Evolutionary conservation across 2,888 invertebrate genomes (phyloP), one percentile per base, ranked within the genome.

Genomic region (Orthosia cruda): DNA sequence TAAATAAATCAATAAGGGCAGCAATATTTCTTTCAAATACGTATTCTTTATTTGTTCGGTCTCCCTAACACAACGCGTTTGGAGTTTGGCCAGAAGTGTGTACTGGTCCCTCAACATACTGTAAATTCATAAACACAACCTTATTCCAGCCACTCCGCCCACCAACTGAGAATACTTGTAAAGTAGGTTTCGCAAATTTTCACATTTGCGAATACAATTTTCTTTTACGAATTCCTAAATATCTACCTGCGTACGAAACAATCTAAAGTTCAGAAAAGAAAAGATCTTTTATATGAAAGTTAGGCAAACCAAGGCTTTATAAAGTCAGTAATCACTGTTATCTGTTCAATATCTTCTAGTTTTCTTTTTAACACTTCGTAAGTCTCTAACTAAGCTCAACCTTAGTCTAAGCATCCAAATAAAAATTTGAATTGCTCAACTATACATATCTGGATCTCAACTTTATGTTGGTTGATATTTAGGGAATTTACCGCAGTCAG

Each of bases 61-160:
- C n/a, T 68, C 52, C 63, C 62, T 57, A 81, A 86, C 86, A 86
- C 84, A 78, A 86, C 67, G 70, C 67, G 71, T 75, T 86, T 86
- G 87, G 85, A 84, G 63, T 71, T 73, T 11, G 20, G 87, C 87
- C 85, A 86, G 83, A 85, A 83, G 72, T 84, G 77, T 83, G 73
- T 80, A 70, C 58, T 62, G 52, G 58, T 49, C 68, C 20, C 74
- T 74, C 58, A 74, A 62, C 62, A 58, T 68, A 54, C 59, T 71
- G 76, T 75, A 71, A 78, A 73, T 72, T 73, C 65, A 73, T 79
- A 74, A 72, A 81, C 70, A 68, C 65, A 73, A 74, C 71, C 76
- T 74, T 62, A 72, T 69, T 59, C 70, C 58, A 77, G 57, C 71
- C 49, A 26, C 50, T 68, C 40, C 45, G 18, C n/a, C 65, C 40